Conservation (phyloP, 37 sponge, comb jelly and placozoan genomes). For the Spongilla lacustris region DNA sequence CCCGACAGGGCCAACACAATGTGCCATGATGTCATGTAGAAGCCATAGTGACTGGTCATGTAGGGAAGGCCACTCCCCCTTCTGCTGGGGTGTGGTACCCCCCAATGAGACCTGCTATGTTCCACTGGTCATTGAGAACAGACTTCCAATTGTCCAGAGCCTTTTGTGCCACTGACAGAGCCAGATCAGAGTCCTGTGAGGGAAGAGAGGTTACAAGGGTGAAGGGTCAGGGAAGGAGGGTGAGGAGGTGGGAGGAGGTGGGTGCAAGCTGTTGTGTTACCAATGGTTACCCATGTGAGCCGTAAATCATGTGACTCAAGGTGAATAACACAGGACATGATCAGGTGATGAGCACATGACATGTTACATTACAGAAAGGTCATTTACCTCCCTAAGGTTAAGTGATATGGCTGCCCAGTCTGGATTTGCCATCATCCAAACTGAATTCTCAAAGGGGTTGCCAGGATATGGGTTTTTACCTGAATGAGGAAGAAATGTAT, state of each 20-base stretch:
- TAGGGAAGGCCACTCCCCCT: conserved; percentile 5
- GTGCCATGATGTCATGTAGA: conserved; percentile 41
- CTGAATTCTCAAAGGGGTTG: neutral
- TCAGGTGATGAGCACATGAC: too few relatives aligned
- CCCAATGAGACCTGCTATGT: conserved; percentile 18
- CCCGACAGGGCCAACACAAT: conserved; percentile 26
- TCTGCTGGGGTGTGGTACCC: neutral
- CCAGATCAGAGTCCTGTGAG: neutral
- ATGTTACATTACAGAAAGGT: too few relatives aligned
- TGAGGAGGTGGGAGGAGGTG: neutral
- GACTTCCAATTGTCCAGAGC: neutral
- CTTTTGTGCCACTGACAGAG: conserved; percentile 5
- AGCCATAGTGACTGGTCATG: conserved; percentile 40
- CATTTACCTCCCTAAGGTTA: conserved; percentile 11
- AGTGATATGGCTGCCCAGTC: conserved; percentile 9
- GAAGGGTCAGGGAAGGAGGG: neutral
- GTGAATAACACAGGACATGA: too few relatives aligned
- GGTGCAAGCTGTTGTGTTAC: too few relatives aligned
- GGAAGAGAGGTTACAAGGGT: neutral
- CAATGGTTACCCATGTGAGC: too few relatives aligned
- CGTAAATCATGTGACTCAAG: too few relatives aligned
- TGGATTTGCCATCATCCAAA: conserved; percentile 31
- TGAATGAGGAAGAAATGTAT: neutral
- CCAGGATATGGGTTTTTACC: neutral
- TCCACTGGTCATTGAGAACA: conserved; percentile 25